Percentiles rank a stretch among this genome's conserved stretches.
Evolutionary conservation across 2,888 invertebrate genomes (phyloP).

Genomic region (Nephrotoma flavescens): DNA sequence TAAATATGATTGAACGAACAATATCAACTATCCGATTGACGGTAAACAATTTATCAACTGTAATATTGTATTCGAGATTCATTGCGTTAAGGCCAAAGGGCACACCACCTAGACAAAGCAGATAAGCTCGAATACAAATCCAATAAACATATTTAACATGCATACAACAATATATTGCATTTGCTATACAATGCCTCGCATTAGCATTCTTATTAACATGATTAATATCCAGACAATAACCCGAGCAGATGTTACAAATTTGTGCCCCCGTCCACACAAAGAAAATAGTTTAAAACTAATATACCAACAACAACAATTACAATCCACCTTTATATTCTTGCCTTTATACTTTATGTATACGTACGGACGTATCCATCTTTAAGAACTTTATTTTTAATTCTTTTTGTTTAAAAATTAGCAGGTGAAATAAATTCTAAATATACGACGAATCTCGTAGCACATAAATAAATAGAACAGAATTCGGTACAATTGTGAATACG

Average conservation of each 20-base stretch:
- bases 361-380: background rate
- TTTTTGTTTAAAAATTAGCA: background rate
- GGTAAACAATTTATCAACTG: too few relatives aligned
- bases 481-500: background rate
- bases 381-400: background rate
- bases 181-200: background rate
- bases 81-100: too few relatives aligned
- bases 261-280: background rate
- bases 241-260: background rate
- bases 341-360: background rate
- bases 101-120: too few relatives aligned
- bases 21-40: too few relatives aligned
- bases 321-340: background rate
- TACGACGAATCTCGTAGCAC: too few relatives aligned
- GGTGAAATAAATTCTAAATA: background rate
- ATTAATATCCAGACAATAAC: background rate
- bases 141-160: background rate
- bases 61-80: too few relatives aligned
- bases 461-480: background rate
- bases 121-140: background rate
- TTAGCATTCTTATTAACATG: background rate
- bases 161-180: background rate
- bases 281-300: background rate
- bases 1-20: too few relatives aligned
- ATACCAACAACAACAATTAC: background rate